Evolutionary conservation across 2,888 invertebrate genomes (phyloP).

Genomic region (Hyalella azteca): DNA sequence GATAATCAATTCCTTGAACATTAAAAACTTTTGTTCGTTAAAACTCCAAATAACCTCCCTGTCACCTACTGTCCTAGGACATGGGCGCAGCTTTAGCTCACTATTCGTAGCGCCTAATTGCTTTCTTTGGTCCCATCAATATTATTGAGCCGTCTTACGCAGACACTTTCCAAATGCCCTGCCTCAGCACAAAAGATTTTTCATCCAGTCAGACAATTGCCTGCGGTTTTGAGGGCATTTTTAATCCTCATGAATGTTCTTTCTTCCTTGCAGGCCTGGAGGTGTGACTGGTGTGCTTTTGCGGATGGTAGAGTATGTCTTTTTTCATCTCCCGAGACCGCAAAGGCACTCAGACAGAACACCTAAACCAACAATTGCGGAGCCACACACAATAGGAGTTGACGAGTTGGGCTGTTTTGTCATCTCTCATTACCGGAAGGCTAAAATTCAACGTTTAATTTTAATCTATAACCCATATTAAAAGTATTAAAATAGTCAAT

Average conservation of each 20-base stretch:
- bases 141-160: constrained; percentile 11
- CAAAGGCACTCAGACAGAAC: neutral
- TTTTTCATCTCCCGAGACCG: neutral
- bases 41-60: too few species aligned
- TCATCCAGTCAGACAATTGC: neutral
- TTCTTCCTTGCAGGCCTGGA: too few species aligned
- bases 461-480: too few species aligned
- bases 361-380: constrained; percentile 16
- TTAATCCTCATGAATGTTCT: neutral
- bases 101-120: neutral
- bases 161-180: neutral
- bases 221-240: constrained; percentile 9
- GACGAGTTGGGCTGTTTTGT: too few species aligned
- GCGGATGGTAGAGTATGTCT: neutral
- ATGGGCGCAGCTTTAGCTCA: too few species aligned
- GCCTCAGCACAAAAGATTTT: neutral
- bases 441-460: too few species aligned
- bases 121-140: constrained; percentile 13
- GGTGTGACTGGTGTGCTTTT: neutral
- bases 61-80: too few species aligned
- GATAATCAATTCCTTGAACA: too few species aligned
- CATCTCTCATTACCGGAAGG: too few species aligned
- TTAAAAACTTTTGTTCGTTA: too few species aligned
- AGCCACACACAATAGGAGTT: too few species aligned
- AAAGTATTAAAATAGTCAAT: too few species aligned